Evolutionary conservation across 2,113 vertebrate genomes (phyloP), one percentile per base, ranked within the genome.

Genomic region (Syngnathus floridae): DNA sequence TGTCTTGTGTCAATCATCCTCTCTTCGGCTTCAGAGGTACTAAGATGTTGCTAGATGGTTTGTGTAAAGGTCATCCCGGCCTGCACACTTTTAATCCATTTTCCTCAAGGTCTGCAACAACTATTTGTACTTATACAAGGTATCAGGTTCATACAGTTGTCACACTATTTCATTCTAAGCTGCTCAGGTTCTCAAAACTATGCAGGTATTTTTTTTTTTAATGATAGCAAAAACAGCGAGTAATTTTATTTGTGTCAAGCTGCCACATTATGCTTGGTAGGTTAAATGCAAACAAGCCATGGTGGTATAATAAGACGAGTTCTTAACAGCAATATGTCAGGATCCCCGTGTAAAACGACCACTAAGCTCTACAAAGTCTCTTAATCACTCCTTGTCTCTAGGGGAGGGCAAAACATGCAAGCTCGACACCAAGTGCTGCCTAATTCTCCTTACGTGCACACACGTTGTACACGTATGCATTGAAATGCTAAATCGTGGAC

Each of bases 321-420:
- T 55, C 48, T 54, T 55, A 55, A 13, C n/a, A 54, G 51, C 21
- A 56, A 11, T 22, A 41, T 43, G 58, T 2, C n/a, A 21, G 37
- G 37, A 41, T 60, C 38, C 22, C n/a, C 16, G 59, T 43, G 40
- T 61, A 61, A 43, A 61, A 61, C 2, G 21, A 41, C 38, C 68
- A 79, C 83, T 84, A 81, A 74, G 76, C 57, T 72, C 78, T 71
- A 74, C 82, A 81, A 59, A 71, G 68, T 72, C 71, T 76, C 74
- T 83, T 82, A 82, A 86, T 88, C 78, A 82, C 73, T 43, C 52
- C 12, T 67, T 46, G 65, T 69, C 74, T 81, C 64, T 22, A 14
- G 56, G 62, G 74, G 59, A 63, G 71, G 52, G 68, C 40, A 74
- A 71, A 82, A 73, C 72, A 70, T 65, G 62, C 66, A 76, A 86